Conservation (phyloP, 2,113 vertebrate genomes). For the Australoheros scitulus region DNA sequence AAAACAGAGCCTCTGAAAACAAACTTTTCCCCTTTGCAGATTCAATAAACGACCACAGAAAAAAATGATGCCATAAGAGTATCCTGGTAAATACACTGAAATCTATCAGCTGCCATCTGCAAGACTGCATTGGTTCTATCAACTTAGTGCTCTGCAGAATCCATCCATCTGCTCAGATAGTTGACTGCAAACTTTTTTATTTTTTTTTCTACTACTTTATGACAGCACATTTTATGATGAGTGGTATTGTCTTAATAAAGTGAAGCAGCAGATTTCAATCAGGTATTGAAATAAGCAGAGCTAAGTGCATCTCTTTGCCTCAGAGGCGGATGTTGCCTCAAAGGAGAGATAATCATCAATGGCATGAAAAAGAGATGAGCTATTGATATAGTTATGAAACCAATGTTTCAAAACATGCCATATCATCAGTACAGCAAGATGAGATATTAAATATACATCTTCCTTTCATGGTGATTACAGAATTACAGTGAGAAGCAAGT, state of each 20-base stretch:
- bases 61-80: background rate
- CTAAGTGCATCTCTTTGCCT: slow-evolving; percentile 57
- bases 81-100: background rate
- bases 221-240: slow-evolving; percentile 32
- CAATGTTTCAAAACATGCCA: slow-evolving; percentile 77
- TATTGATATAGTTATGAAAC: slow-evolving; percentile 82
- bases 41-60: slow-evolving; percentile 2
- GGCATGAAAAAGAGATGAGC: slow-evolving; percentile 79
- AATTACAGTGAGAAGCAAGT: slow-evolving; percentile 52
- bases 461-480: slow-evolving; percentile 59
- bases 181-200: background rate
- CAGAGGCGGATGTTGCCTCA: slow-evolving; percentile 52
- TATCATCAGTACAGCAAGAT: slow-evolving; percentile 73
- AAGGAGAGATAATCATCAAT: slow-evolving; percentile 57
- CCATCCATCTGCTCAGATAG: background rate
- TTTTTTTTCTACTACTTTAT: background rate
- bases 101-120: slow-evolving; percentile 1
- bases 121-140: background rate
- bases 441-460: slow-evolving; percentile 75
- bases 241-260: slow-evolving; percentile 41
- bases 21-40: slow-evolving; percentile 34
- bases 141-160: slow-evolving; percentile 44
- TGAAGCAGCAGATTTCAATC: slow-evolving; percentile 45
- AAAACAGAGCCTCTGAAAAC: slow-evolving; percentile 50
- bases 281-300: slow-evolving; percentile 53